phyloP scores from a whole-genome alignment of 1,140 invertebrate genomes.

The Pectinophora gossypiella region DNA sequence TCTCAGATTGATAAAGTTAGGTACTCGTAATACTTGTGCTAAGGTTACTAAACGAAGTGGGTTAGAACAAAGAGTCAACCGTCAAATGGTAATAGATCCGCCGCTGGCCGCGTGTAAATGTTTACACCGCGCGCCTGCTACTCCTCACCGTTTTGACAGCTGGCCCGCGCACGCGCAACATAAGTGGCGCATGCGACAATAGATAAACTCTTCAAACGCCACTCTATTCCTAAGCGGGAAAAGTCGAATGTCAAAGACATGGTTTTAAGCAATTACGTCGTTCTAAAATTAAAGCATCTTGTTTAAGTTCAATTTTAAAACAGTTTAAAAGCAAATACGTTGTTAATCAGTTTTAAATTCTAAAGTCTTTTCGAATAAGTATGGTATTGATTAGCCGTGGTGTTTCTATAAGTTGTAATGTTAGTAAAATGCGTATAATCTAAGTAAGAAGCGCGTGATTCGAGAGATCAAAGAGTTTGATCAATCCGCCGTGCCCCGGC shows the following conservation, averaged over 20 bases:
- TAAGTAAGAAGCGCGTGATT: slow-evolving; percentile 66
- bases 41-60: no score
- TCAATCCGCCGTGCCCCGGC: slow-evolving; percentile 37
- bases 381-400: slow-evolving; percentile 8
- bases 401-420: slow-evolving; percentile 28
- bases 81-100: background rate
- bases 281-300: background rate
- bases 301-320: background rate
- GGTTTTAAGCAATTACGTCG: background rate
- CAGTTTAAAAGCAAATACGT: background rate
- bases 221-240: background rate
- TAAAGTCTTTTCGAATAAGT: background rate
- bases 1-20: no score
- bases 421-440: slow-evolving; percentile 47
- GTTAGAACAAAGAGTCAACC: background rate
- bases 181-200: background rate
- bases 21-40: no score
- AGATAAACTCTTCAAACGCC: background rate
- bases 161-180: background rate
- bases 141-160: slow-evolving; percentile 50
- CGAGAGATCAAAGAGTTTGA: slow-evolving; percentile 61
- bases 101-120: slow-evolving; percentile 37
- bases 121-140: slow-evolving; percentile 63
- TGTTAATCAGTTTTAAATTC: background rate
- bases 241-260: background rate